Evolutionary conservation across 2,888 invertebrate genomes (phyloP).

Genomic region (Tridacna gigas): DNA sequence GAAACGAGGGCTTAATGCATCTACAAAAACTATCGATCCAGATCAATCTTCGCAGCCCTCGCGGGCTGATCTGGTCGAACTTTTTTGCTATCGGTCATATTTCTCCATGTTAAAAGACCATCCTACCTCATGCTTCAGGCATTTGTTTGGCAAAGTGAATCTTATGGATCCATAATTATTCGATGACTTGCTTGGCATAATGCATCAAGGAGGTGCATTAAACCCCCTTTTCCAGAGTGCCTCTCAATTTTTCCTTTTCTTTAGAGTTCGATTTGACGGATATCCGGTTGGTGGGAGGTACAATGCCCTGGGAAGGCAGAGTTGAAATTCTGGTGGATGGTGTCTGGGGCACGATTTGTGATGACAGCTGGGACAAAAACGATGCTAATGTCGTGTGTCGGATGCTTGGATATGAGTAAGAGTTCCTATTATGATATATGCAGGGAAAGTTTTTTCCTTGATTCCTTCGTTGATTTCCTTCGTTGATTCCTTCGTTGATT

Average conservation of each 20-base stretch:
- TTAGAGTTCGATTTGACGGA: constrained; percentile 1
- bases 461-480: no score
- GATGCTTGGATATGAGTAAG: constrained; percentile 18
- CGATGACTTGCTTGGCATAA: background rate
- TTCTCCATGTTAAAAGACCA: no score
- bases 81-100: no score
- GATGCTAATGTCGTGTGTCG: constrained; percentile 17
- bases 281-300: constrained; percentile 5
- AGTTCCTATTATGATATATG: background rate
- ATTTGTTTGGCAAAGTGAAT: no score
- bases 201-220: background rate
- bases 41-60: no score
- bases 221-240: background rate
- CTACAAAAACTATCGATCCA: no score
- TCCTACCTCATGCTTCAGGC: no score
- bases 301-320: background rate
- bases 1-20: no score
- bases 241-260: background rate
- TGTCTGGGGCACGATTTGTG: constrained; percentile 12
- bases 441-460: background rate
- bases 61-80: no score
- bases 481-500: no score
- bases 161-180: no score
- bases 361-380: constrained; percentile 1
- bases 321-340: constrained; percentile 3